Base-by-base conservation (phyloP, 2,888 invertebrate species). In the Palloptera scutellata region DNA sequence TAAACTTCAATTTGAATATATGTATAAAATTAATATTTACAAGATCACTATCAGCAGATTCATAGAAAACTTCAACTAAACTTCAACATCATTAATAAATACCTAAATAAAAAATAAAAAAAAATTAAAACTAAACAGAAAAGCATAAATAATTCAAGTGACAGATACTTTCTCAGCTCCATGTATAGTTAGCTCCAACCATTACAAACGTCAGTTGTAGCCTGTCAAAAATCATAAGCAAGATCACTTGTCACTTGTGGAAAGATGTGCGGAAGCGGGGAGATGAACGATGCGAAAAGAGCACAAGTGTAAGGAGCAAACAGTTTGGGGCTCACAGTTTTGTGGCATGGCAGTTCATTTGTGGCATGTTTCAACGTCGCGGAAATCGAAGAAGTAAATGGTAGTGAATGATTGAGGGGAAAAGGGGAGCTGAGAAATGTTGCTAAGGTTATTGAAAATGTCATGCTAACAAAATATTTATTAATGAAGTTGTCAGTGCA, bases 401-500 rank as follows among this genome's bases (percentile, higher is more conserved):
- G 30, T 30, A 30, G 30, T 4, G 30, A 4, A 30, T 30, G 30
- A 30, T 4, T 2, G 6, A 6, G 30, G 30, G 30, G 30, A 30
- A 6, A 30, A 6, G 30, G 30, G 30, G 30, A 30, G 53, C 59
- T 45, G 57, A 48, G 51, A 68, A 57, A 61, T 60, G 61, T 43
- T 62, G 62, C 48, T 55, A 52, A 62, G 64, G 62, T 59, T 57
- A 55, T 63, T 45, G 57, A 57, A 54, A 59, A 67, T 65, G 65
- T 70, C 63, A 62, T 59, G 61, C 53, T 55, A 65, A 69, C 69
- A 73, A 73, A 75, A 73, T 75, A 73, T 75, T 74, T 77, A 80
- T 81, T 80, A 81, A 81, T 81, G 80, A 81, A 81, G 80, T 75
- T 78, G 80, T 82, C 80, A 81, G 76, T 75, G 61, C 61, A 72